Evolutionary conservation across 2,113 vertebrate genomes (phyloP), one percentile per base, ranked within the genome.

Genomic region (Columba livia): DNA sequence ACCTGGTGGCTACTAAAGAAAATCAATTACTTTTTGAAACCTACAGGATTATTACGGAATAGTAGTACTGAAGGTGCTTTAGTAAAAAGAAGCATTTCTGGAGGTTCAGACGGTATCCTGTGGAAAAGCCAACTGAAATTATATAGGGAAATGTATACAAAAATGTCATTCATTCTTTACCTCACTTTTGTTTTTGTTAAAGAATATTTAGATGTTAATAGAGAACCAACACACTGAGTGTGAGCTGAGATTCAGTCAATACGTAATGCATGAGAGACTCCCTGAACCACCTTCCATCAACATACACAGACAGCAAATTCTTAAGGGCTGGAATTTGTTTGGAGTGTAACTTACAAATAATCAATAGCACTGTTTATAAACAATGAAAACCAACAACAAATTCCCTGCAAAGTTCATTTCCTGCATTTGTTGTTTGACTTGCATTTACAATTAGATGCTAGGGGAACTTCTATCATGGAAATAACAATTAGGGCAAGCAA

Each of bases 1-100:
- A 96, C 69, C 96, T 96, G 77, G 92, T 94, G 96, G 96, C 48
- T 84, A 75, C 38, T 85, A 56, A 40, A 67, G 93, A 93, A 95
- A 96, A 85, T 72, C 20, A 44, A 60, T 71, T 60, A 28, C 25
- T 2, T 81, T 85, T 36, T 47, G 32, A 54, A 80, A 83, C 19
- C 23, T 18, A 26, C 8, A 20, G n/a, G 26, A 7, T 67, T 71
- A 31, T 42, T 40, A 53, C 73, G 38, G 32, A 86, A 47, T 13
- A 44, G 11, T n/a, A 65, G 23, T 25, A 23, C 25, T 66, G 51
- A 73, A 64, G 6, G 3, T 11, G 7, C 1, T 74, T 26, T 17
- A 29, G 11, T 24, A 7, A 48, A 34, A 61, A 47, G 36, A 44
- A 17, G 3, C 2, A 31, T 88, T 77, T 81, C 34, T 50, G 17